These are phyloP conservation scores for Mimumesa dahlbomi DNA, from an alignment of 2,888 invertebrate species.

Conservation along the genomic window DNA sequence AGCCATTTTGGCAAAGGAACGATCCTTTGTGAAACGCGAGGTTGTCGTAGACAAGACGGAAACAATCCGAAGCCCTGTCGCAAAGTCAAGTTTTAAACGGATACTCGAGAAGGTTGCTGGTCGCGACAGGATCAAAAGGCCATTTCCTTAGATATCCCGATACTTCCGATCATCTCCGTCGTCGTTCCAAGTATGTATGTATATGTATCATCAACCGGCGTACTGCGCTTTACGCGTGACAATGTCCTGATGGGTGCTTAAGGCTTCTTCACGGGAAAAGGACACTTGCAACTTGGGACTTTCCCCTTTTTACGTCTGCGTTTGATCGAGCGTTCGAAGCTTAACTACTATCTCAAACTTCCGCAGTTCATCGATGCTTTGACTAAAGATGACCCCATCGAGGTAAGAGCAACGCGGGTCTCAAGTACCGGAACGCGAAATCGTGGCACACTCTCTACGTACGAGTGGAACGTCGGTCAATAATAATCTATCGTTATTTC, in stretches of 20 bases:
- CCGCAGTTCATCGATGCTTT: constrained; percentile 9
- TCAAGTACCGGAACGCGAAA: too few relatives aligned
- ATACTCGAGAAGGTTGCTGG: constrained; percentile 24
- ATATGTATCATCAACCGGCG: constrained; percentile 34
- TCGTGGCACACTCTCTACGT: too few relatives aligned
- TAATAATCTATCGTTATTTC: too few relatives aligned
- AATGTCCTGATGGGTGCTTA: constrained; percentile 31
- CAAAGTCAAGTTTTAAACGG: constrained; percentile 37
- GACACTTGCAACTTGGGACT: constrained; percentile 8
- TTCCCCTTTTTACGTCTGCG: neutral
- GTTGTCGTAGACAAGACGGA: constrained; percentile 21
- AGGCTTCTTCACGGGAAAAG: constrained; percentile 22
- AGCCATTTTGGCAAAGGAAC: constrained; percentile 7
- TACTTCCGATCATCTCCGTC: constrained; percentile 20
- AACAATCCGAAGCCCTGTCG: constrained; percentile 34
- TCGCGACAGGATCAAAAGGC: constrained; percentile 46
- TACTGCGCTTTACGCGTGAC: constrained; percentile 42
- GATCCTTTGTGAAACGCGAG: constrained; percentile 9
- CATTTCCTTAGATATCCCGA: constrained; percentile 30
- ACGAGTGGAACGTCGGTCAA: too few relatives aligned
- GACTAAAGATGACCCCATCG: constrained; percentile 36
- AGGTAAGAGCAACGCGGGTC: constrained; percentile 4
- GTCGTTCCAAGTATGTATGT: constrained; percentile 35
- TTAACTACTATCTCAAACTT: constrained; percentile 15
- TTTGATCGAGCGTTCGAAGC: constrained; percentile 3